phyloP scores from a whole-genome alignment of 2,113 vertebrate species.

The Limanda limanda region DNA sequence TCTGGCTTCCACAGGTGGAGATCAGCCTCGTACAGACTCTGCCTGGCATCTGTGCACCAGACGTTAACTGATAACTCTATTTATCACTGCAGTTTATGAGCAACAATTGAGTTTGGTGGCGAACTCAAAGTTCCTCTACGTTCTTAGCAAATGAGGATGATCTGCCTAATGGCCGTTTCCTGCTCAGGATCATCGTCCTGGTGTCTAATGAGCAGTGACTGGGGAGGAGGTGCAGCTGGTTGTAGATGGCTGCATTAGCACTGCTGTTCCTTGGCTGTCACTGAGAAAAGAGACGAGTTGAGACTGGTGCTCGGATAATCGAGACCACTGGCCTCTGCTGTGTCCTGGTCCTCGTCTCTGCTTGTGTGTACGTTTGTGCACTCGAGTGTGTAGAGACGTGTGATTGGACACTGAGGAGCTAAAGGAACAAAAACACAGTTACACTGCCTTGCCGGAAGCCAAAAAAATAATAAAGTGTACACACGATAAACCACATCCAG shows the following conservation, averaged over 20 bases:
- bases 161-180: neutral
- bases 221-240: slow-evolving; percentile 16
- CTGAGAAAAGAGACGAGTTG: neutral
- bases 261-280: slow-evolving; percentile 4
- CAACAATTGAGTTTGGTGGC: neutral
- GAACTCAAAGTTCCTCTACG: neutral
- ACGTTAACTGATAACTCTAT: neutral
- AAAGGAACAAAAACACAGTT: neutral
- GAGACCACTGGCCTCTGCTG: neutral
- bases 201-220: slow-evolving; percentile 22
- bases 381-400: too few relatives aligned
- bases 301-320: slow-evolving; percentile 15
- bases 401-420: neutral
- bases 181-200: neutral
- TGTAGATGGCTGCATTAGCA: neutral
- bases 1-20: slow-evolving; percentile 27
- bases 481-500: too few relatives aligned
- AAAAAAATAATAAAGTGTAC: neutral
- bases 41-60: slow-evolving; percentile 28
- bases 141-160: neutral
- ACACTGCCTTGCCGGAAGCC: neutral
- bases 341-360: slow-evolving; percentile 7
- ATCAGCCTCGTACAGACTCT: slow-evolving; percentile 1
- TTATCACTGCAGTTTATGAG: neutral
- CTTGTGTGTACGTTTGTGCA: neutral